These are phyloP conservation scores for Pogonocichla stellata DNA, from an alignment of 2,113 vertebrate species.

Conservation along the genomic window DNA sequence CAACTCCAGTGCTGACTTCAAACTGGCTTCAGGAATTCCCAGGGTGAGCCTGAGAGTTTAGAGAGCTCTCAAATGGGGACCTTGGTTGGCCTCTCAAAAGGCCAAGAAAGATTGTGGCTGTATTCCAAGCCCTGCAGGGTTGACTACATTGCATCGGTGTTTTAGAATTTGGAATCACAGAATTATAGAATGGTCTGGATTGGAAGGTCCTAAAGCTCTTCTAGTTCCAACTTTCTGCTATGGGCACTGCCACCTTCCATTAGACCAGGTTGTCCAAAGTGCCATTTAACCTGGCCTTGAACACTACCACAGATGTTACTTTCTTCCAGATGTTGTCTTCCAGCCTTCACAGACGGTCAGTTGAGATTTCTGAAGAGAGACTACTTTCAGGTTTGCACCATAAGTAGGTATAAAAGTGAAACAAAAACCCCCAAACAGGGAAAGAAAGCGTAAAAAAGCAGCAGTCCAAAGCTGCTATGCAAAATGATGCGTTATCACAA, in stretches of 20 bases:
- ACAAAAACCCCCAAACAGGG: fast-evolving
- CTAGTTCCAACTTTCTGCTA: neutral
- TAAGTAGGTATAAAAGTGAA: neutral
- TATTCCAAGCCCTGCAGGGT: neutral
- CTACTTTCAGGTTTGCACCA: neutral
- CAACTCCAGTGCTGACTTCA: neutral
- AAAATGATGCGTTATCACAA: neutral
- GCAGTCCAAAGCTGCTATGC: neutral
- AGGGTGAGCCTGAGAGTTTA: neutral
- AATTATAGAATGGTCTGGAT: neutral
- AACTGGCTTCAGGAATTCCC: neutral
- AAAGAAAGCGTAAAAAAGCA: neutral
- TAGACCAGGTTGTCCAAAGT: neutral
- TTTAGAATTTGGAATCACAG: neutral
- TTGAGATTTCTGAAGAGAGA: neutral
- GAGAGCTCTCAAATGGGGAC: neutral
- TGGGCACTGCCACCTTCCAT: neutral
- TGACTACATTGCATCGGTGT: neutral
- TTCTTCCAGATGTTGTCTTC: neutral
- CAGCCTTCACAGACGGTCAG: too few species aligned
- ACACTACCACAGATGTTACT: neutral
- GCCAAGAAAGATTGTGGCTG: neutral
- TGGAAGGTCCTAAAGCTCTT: neutral
- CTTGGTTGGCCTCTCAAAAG: neutral
- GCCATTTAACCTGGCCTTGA: fast-evolving